Conservation (phyloP, 2,888 invertebrate species). For the Scaptomyza flava region DNA sequence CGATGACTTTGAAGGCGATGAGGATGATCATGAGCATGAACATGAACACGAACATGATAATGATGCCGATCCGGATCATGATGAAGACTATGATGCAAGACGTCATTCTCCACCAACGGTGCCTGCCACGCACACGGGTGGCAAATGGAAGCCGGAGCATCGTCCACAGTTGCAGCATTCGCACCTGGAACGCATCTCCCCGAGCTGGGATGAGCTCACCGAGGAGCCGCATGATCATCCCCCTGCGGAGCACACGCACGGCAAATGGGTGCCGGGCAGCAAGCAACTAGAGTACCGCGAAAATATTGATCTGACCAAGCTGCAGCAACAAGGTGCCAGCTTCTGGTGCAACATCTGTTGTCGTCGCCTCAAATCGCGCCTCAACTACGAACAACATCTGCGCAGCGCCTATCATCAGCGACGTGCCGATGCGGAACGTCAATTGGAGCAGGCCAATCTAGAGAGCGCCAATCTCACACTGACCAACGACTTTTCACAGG, state of each 20-base stretch:
- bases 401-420: slow-evolving; percentile 90
- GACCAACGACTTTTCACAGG: slow-evolving; percentile 35
- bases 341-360: slow-evolving; percentile 94
- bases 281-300: slow-evolving; percentile 85
- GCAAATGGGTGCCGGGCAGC: slow-evolving; percentile 92
- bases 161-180: slow-evolving; percentile 77
- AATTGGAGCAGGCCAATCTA: slow-evolving; percentile 87
- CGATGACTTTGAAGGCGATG: slow-evolving; percentile 84
- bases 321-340: slow-evolving; percentile 54
- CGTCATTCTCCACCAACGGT: slow-evolving; percentile 83
- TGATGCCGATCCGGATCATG: slow-evolving; percentile 20
- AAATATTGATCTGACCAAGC: slow-evolving; percentile 80
- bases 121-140: slow-evolving; percentile 87
- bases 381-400: slow-evolving; percentile 91
- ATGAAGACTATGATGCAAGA: slow-evolving; percentile 56
- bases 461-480: slow-evolving; percentile 43
- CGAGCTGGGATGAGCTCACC: slow-evolving; percentile 86
- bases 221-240: slow-evolving; percentile 85
- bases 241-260: slow-evolving; percentile 89
- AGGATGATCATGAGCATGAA: slow-evolving; percentile 40
- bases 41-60: slow-evolving; percentile 36
- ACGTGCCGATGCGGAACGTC: slow-evolving; percentile 88
- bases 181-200: slow-evolving; percentile 76
- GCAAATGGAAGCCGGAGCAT: slow-evolving; percentile 90
- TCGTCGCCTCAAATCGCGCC: slow-evolving; percentile 89